Evolutionary conservation across 2,797 vertebrate species (phyloP).

Genomic region (Myripristis jacobus): DNA sequence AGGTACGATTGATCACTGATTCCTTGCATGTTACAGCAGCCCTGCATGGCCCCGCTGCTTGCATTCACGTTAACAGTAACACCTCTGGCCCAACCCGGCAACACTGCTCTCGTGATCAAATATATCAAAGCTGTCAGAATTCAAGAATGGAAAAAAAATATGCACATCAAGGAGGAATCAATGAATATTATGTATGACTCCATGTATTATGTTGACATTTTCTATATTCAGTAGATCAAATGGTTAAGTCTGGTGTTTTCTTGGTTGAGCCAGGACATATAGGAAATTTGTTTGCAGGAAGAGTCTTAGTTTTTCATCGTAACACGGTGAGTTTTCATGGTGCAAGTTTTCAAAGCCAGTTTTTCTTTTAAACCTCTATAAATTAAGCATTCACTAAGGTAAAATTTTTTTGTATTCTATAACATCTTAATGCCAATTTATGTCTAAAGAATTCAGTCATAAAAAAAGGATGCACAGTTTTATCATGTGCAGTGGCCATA

Average conservation of each 20-base stretch:
- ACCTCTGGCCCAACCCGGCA: constrained; percentile 18
- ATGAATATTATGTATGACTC: background rate
- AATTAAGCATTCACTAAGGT: background rate
- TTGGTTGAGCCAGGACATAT: background rate
- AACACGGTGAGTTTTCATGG: background rate
- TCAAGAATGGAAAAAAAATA: constrained; percentile 20
- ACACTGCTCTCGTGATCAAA: constrained; percentile 24
- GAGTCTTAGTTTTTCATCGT: no score
- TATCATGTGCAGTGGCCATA: background rate
- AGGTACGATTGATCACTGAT: constrained; percentile 33
- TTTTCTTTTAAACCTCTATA: background rate
- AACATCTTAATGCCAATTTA: background rate
- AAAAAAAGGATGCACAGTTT: background rate
- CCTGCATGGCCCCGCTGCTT: background rate
- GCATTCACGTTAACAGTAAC: constrained; percentile 33
- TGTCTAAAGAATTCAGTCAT: background rate
- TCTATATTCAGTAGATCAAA: background rate
- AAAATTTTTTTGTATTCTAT: background rate
- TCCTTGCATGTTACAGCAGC: constrained; percentile 24
- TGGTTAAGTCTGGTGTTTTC: no score
- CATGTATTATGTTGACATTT: background rate
- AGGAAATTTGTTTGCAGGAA: no score
- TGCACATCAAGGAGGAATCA: background rate
- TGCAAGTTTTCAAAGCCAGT: background rate
- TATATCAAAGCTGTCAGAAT: constrained; percentile 28